phyloP scores from a whole-genome alignment of 2,888 invertebrate species.

The Plebejus anna region DNA sequence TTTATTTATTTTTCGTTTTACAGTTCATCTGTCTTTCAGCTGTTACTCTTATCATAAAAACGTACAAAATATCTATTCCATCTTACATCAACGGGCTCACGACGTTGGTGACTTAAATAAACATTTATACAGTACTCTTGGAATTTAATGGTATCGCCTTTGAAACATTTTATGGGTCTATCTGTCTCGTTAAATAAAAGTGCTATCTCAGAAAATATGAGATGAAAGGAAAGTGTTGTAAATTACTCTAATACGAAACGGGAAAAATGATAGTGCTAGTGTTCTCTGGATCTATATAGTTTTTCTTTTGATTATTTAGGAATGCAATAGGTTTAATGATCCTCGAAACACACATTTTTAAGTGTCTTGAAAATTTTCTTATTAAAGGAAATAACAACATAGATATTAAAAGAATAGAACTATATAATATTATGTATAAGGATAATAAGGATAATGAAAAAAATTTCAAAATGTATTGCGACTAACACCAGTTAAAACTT shows the following conservation, averaged over 20 bases:
- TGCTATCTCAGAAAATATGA: constrained; percentile 23
- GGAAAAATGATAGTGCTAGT: neutral
- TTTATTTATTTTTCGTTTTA: too few relatives aligned
- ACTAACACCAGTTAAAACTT: neutral
- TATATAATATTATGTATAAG: neutral
- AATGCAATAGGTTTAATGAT: neutral
- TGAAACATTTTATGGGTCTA: constrained; percentile 41
- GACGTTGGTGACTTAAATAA: constrained; percentile 54
- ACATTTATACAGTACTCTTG: constrained; percentile 54
- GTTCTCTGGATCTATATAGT: neutral
- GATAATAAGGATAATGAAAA: neutral
- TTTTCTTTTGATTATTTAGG: neutral
- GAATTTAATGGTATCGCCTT: constrained; percentile 43
- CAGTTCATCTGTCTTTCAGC: too few relatives aligned
- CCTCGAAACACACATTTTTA: neutral
- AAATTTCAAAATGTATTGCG: neutral
- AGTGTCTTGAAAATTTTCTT: neutral
- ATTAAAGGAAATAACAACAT: neutral
- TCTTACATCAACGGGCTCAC: constrained; percentile 55
- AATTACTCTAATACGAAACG: neutral
- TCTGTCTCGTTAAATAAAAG: constrained; percentile 33
- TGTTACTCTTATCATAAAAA: neutral
- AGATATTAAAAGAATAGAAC: neutral
- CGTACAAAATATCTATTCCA: constrained; percentile 48
- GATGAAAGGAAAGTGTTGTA: constrained; percentile 6